Conservation (phyloP, 2,797 vertebrate genomes). For the Sphaeramia orbicularis region DNA sequence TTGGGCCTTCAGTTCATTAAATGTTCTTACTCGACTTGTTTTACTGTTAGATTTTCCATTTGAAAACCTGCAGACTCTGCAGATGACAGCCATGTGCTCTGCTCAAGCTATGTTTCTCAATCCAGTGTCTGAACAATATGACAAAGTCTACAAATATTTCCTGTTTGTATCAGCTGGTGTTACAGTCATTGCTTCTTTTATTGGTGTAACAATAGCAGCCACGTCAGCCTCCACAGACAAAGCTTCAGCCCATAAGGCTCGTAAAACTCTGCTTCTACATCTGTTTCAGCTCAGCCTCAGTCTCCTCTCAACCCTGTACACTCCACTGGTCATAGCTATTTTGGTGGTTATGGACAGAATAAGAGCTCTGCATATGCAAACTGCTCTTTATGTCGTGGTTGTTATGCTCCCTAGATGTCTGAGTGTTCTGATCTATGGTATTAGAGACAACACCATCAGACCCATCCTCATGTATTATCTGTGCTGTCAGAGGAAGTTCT, state of each 20-base stretch:
- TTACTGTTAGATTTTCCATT: too few relatives aligned
- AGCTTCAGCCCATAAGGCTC: too few relatives aligned
- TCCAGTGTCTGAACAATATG: background rate
- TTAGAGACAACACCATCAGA: slow-evolving; percentile 63
- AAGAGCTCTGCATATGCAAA: too few relatives aligned
- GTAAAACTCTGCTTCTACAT: too few relatives aligned
- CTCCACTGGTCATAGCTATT: too few relatives aligned
- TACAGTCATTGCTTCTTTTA: slow-evolving; percentile 43
- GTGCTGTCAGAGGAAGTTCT: too few relatives aligned
- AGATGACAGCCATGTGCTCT: slow-evolving; percentile 2
- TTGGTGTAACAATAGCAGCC: slow-evolving; percentile 41
- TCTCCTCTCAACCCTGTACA: too few relatives aligned
- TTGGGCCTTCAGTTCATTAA: too few relatives aligned
- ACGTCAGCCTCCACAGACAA: slow-evolving; percentile 30
- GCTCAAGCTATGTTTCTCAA: background rate
- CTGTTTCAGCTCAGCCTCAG: too few relatives aligned
- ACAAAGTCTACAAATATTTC: background rate
- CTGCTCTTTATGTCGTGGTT: too few relatives aligned
- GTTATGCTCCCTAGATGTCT: slow-evolving; percentile 64
- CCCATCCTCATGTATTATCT: slow-evolving; percentile 33
- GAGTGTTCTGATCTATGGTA: slow-evolving; percentile 66
- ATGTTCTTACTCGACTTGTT: too few relatives aligned
- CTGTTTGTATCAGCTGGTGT: slow-evolving; percentile 26
- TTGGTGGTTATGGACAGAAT: too few relatives aligned
- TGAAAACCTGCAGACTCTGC: background rate